These are phyloP conservation scores for Leptosomus discolor DNA, from an alignment of 2,113 vertebrate species.

Conservation along the genomic window DNA sequence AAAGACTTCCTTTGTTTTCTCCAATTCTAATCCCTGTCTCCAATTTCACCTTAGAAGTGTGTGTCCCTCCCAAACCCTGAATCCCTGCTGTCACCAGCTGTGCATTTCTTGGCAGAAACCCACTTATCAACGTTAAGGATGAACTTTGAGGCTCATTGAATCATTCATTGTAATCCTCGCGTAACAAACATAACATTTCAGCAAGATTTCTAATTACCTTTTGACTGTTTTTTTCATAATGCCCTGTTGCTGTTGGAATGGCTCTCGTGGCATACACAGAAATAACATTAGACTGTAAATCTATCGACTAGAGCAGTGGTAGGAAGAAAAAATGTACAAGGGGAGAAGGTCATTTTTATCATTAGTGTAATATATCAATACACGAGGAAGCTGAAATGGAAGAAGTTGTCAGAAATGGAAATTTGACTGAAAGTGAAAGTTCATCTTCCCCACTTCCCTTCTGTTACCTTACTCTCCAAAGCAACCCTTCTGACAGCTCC, in stretches of 20 bases:
- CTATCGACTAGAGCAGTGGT: background rate
- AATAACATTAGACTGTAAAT: conserved; percentile 13
- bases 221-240: conserved; percentile 1
- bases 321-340: background rate
- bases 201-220: conserved; percentile 59
- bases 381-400: conserved; percentile 15
- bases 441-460: conserved; percentile 8
- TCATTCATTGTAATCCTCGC: conserved; percentile 47
- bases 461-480: background rate
- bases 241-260: conserved; percentile 30
- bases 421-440: conserved; percentile 49
- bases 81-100: conserved; percentile 45
- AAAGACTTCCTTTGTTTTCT: conserved; percentile 60
- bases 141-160: conserved; percentile 28
- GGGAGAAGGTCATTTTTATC: conserved; percentile 26
- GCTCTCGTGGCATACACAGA: conserved; percentile 17
- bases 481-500: background rate
- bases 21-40: background rate
- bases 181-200: conserved; percentile 61
- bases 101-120: conserved; percentile 32
- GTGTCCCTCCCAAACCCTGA: conserved; percentile 35
- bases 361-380: conserved; percentile 40
- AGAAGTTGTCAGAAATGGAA: conserved; percentile 59
- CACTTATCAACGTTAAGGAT: conserved; percentile 48
- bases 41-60: conserved; percentile 41